Evolutionary conservation across 1,140 invertebrate genomes (phyloP), one percentile per base, ranked within the genome.

Genomic region (Phthorimaea operculella): DNA sequence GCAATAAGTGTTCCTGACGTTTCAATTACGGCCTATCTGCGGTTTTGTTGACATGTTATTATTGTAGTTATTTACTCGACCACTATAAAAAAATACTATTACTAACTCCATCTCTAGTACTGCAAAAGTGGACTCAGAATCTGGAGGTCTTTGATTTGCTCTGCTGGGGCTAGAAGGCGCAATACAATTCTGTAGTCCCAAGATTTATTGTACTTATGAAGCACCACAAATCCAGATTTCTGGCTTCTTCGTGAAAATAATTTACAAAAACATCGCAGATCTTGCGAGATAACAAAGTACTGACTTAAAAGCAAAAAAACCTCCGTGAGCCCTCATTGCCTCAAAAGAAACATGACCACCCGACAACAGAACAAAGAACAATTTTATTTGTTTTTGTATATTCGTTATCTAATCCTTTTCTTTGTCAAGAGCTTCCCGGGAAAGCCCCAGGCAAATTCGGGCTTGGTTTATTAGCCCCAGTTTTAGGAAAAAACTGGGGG

Each of bases 1-100:
- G 10, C 36, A 39, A 39, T 60, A 59, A 64, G 64, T 71, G 66
- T 52, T 60, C 57, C 48, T 68, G 68, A 68, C 68, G 63, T 64
- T 68, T 68, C 68, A 63, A 71, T 71, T 71, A 71, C 50, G 55
- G 56, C 62, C 64, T 68, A 64, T 71, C 68, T 66, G 58, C 57
- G 58, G 57, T 33, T 63, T 63, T 28, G 21, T 28, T 28, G 21
- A 28, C 21, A 28, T n/a, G n/a, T n/a, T n/a, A n/a, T n/a, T n/a
- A n/a, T n/a, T n/a, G n/a, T n/a, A n/a, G n/a, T n/a, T n/a, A n/a
- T n/a, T n/a, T n/a, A n/a, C n/a, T n/a, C n/a, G n/a, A n/a, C n/a
- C n/a, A n/a, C n/a, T n/a, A n/a, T n/a, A n/a, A n/a, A n/a, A n/a
- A n/a, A n/a, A n/a, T n/a, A n/a, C n/a, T n/a, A n/a, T n/a, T n/a